phyloP scores from a whole-genome alignment of 2,797 vertebrate species.

The Acipenser ruthenus region DNA sequence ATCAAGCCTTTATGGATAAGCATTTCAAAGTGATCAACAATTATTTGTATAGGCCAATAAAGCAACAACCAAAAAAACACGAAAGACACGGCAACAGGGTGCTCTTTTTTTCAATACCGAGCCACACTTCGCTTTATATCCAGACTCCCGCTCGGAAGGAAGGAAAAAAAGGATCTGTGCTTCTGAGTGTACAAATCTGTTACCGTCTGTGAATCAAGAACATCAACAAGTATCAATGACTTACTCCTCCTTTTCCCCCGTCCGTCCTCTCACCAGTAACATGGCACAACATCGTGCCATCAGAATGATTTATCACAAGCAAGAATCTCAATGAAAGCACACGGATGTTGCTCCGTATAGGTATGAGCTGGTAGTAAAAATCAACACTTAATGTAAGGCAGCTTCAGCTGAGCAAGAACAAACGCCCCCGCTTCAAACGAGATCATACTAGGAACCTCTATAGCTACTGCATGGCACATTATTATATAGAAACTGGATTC shows the following conservation, averaged over 20 bases:
- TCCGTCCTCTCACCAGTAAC: slow-evolving; percentile 16
- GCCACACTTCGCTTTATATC: slow-evolving; percentile 23
- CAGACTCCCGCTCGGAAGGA: slow-evolving; percentile 26
- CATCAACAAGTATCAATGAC: slow-evolving; percentile 62
- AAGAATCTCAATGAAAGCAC: slow-evolving; percentile 29
- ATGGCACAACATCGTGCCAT: slow-evolving; percentile 28
- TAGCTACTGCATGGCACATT: slow-evolving; percentile 13
- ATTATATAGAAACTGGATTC: slow-evolving; percentile 8
- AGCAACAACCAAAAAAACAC: slow-evolving; percentile 13
- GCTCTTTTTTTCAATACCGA: slow-evolving; percentile 16
- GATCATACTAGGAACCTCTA: slow-evolving; percentile 11
- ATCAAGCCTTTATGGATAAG: slow-evolving; percentile 20
- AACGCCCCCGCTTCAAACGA: slow-evolving; percentile 20
- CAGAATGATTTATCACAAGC: slow-evolving; percentile 20
- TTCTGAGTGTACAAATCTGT: slow-evolving; percentile 34
- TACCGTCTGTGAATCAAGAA: slow-evolving; percentile 25
- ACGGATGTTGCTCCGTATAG: slow-evolving; percentile 22
- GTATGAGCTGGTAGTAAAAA: slow-evolving; percentile 25
- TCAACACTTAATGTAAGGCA: slow-evolving; percentile 19
- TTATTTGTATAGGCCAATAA: neutral
- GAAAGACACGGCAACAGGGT: slow-evolving; percentile 8
- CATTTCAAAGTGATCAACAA: slow-evolving; percentile 5
- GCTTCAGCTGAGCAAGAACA: slow-evolving; percentile 18
- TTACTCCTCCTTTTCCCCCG: slow-evolving; percentile 38
- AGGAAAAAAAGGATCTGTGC: slow-evolving; percentile 24